Percentiles rank a stretch among this genome's conserved stretches.
These are phyloP conservation scores for Agrenia bidenticulata DNA, from an alignment of 2,888 invertebrate species.

Conservation along the genomic window DNA sequence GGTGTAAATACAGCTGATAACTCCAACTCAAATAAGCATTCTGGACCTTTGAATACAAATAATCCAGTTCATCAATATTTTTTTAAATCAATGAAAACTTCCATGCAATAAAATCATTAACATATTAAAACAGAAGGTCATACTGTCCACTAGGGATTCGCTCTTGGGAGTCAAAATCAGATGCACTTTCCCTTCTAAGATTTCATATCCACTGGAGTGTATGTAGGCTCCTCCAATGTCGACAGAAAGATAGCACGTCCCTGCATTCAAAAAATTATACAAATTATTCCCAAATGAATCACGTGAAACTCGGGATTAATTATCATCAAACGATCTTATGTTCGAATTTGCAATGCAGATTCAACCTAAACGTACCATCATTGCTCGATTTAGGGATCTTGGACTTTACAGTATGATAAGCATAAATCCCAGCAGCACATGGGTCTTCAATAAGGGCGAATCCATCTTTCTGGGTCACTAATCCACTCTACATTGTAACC, in stretches of 20 bases:
- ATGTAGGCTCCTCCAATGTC: conserved; percentile 43
- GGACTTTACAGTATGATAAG: conserved; percentile 39
- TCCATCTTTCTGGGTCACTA: conserved; percentile 40
- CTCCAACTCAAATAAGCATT: conserved; percentile 44
- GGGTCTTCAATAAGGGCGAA: conserved; percentile 49
- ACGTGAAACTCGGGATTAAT: no score
- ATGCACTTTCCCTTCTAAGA: conserved; percentile 39
- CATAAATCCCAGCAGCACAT: conserved; percentile 44
- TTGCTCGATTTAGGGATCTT: conserved; percentile 19
- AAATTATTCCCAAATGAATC: no score
- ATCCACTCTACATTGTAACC: conserved; percentile 28
- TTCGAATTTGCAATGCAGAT: no score
- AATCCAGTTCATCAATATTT: background rate
- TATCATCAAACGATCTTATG: no score
- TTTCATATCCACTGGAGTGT: conserved; percentile 41
- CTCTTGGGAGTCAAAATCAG: conserved; percentile 36
- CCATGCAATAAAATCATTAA: no score
- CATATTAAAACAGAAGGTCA: conserved; percentile 3
- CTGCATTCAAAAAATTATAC: conserved; percentile 11
- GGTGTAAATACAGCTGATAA: conserved; percentile 46
- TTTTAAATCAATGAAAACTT: background rate
- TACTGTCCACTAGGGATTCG: conserved; percentile 41
- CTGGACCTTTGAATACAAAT: conserved; percentile 33
- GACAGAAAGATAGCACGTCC: conserved; percentile 40
- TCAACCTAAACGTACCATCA: no score